Base-by-base conservation (phyloP, 1,140 invertebrate genomes). In the Cotesia glomerata region DNA sequence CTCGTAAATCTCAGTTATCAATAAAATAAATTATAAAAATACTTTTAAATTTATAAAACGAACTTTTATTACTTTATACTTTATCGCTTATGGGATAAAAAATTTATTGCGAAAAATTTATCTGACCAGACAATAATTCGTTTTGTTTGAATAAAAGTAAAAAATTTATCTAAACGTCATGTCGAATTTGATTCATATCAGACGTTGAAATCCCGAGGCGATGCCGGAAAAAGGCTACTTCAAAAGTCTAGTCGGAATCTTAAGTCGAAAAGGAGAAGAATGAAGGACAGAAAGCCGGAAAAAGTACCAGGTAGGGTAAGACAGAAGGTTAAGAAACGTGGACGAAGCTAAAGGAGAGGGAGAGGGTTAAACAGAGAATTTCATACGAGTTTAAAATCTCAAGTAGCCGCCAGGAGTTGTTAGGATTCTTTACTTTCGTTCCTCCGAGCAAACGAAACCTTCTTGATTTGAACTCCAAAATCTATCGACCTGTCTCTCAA, bases 341-440 rank as follows among this genome's bases (percentile, higher is more conserved):
- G 67, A 86, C 85, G 83, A 81, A 75, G 82, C 84, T 83, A 75
- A 84, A 11, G 83, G 80, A 84, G 83, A 81, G 76, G 82, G 84
- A 84, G 76, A 84, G 39, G 83, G 80, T 82, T 83, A 80, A 81
- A 80, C 72, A 78, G 80, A 78, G 74, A 68, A 65, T 70, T 61
- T 52, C 65, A 18, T 67, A 84, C 82, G 84, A 83, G 83, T 74
- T 64, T 76, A 79, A 82, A 86, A 85, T 85, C 78, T 82, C 79
- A 86, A 86, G 81, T 80, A 84, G 82, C 75, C 68, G 56, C 52
- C 74, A 59, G 62, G 56, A 84, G 82, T 74, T 66, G 56, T 56
- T 73, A 59, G 59, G 56, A 71, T 61, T 16, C 56, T 72, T 74
- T 71, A 71, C 70, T 74, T 65, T 36, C 49, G 52, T 71, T 68